These are phyloP conservation scores for Orbicella faveolata DNA, from an alignment of 64 coral and sea anemone genomes.

Conservation along the genomic window DNA sequence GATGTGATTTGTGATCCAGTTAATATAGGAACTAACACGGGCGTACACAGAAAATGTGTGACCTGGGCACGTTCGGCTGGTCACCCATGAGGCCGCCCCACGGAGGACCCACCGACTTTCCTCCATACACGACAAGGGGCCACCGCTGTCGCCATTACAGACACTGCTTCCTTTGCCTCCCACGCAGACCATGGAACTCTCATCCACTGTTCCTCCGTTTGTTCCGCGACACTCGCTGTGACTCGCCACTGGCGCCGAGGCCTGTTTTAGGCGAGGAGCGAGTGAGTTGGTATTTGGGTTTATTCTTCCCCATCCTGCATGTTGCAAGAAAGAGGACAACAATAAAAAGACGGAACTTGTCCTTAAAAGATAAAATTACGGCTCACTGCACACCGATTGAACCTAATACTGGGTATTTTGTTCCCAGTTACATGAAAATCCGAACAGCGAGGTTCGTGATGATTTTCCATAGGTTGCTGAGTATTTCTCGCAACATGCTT, in stretches of 20 bases:
- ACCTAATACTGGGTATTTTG: too few species aligned
- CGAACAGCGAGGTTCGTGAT: too few species aligned
- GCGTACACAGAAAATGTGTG: too few species aligned
- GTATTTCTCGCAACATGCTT: too few species aligned
- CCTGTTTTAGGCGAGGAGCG: conserved; percentile 10
- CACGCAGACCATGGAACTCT: conserved; percentile 33
- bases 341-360: too few species aligned
- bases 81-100: conserved; percentile 1
- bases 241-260: neutral
- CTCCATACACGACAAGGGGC: conserved; percentile 29
- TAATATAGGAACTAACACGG: conserved; percentile 15
- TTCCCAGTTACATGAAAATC: too few species aligned
- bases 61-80: too few species aligned
- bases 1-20: neutral
- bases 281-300: neutral
- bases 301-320: conserved; percentile 31
- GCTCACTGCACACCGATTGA: too few species aligned
- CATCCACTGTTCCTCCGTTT: neutral
- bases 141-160: conserved; percentile 54
- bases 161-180: conserved; percentile 40
- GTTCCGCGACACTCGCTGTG: neutral
- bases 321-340: too few species aligned
- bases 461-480: too few species aligned
- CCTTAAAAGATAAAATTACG: too few species aligned
- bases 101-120: conserved; percentile 37